Evolutionary conservation across 2,113 vertebrate genomes (phyloP), one percentile per base, ranked within the genome.

Genomic region (Chloebia gouldiae): DNA sequence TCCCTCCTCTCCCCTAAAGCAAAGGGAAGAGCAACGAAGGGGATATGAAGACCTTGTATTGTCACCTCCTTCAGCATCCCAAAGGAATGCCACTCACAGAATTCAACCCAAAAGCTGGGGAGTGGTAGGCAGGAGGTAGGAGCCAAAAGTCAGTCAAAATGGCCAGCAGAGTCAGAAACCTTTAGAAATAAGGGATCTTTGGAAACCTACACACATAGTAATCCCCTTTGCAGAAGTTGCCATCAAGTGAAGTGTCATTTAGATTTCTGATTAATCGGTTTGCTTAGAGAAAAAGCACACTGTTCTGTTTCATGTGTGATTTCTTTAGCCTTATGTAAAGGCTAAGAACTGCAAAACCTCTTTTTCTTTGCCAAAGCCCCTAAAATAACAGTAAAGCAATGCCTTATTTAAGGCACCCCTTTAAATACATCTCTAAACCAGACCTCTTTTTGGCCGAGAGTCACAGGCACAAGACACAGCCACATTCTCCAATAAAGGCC

Each of bases 41-140:
- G 49, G 42, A 31, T 30, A 7, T 0, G 0, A 33, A 64, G 53
- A 71, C 30, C 19, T 33, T 22, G 33, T 30, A 14, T 2, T 35
- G n/a, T 31, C 51, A 14, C 15, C 51, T 70, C 56, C 50, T 49
- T 13, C 50, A 30, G 51, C 47, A 31, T 83, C 65, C 28, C 1
- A 12, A 81, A 68, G 54, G n/a, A 64, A 70, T 31, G 50, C 15
- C n/a, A 12, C 40, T 81, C 47, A 13, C 10, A 72, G 20, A 63
- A 56, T 17, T 45, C 33, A 66, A n/a, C 49, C 42, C 42, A 42
- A 21, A 92, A 75, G 5, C 0, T 22, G 23, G 15, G 15, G 37
- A 27, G 9, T 7, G 12, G 60, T 1, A 8, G 9, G 51, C 51
- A 86, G 50, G 47, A 87, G 49, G 19, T 21, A 10, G 30, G 59